Evolutionary conservation across 2,888 invertebrate genomes (phyloP), one percentile per base, ranked within the genome.

Genomic region (Epistrophella euchroma): DNA sequence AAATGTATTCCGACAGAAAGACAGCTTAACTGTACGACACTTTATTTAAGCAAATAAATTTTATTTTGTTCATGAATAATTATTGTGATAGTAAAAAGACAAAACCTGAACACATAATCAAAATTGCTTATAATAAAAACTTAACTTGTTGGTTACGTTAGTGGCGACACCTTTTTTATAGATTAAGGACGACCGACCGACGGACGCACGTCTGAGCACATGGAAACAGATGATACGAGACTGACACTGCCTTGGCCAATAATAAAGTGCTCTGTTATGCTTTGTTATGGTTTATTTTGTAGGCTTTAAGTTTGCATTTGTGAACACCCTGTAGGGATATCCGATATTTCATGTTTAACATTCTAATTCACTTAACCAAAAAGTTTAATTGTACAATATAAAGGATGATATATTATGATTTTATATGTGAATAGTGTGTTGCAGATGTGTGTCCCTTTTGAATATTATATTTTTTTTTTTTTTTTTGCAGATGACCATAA

Each of bases 361-460:
- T 55, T 17, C 2, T 55, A 28, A 55, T n/a, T 55, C 9, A 1
- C 55, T 55, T 55, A 28, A 28, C 28, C 28, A 9, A n/a, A 32
- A 56, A 32, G 0, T 32, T 17, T 17, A 32, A 56, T 52, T 52
- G 3, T 15, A 7, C 25, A 28, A 28, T 11, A 17, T n/a, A 56
- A 56, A 56, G n/a, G 55, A 55, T 55, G 55, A 55, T 55, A 28
- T 52, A 52, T 28, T 52, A 28, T 22, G 2, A n/a, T n/a, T 40
- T 13, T n/a, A 2, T 40, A 15, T 15, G 13, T 22, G 0, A 15
- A 52, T 52, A 25, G 52, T 55, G 28, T 28, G 13, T 28, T 9
- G n/a, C 28, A n/a, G 25, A 55, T n/a, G 52, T 28, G n/a, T 28
- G 6, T 10, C n/a, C 9, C 28, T 28, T 52, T 25, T 15, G 15